Evolutionary conservation across 1,140 invertebrate species (phyloP), one percentile per base, ranked within the genome.

Genomic region (Drosophila rufa): DNA sequence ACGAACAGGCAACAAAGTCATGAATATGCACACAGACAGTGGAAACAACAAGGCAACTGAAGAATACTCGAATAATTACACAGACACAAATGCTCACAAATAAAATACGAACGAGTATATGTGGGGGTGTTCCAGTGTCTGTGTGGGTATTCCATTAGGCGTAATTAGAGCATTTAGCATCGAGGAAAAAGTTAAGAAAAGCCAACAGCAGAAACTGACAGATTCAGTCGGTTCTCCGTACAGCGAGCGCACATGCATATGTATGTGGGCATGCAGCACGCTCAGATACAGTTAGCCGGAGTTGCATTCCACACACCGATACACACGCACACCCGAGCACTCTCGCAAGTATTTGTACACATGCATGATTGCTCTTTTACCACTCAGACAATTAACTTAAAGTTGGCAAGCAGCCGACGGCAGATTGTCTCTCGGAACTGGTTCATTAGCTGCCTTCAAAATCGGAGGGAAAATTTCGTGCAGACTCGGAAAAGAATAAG

Each of bases 131-230:
- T 15, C 6, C 61, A 33, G 65, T 57, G 53, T 71, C 33, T 22
- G 68, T 67, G 33, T 45, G 50, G 79, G 78, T 77, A 79, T 89
- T 89, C 85, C 85, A 89, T 89, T 89, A 89, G 85, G 67, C 85
- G 85, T 89, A 89, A 89, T 89, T 90, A 89, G 85, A 89, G 85
- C 85, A 89, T 85, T 89, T 89, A 89, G 75, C 85, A 73, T 68
- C 27, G 69, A 46, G 77, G 81, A 80, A 83, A 83, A 89, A 89
- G 80, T 82, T 87, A 80, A 89, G 79, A 82, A 91, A 90, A 85
- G 59, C 75, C 70, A 82, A 53, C 75, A 71, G 66, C 56, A 79
- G 36, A 79, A 64, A 79, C 65, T 66, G 67, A 71, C 51, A 61
- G 59, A 53, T 53, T 66, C 36, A 61, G 57, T 61, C 22, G 66